Evolutionary conservation across 1,140 invertebrate species (phyloP).

Genomic region (Hypsibius dujardini): DNA sequence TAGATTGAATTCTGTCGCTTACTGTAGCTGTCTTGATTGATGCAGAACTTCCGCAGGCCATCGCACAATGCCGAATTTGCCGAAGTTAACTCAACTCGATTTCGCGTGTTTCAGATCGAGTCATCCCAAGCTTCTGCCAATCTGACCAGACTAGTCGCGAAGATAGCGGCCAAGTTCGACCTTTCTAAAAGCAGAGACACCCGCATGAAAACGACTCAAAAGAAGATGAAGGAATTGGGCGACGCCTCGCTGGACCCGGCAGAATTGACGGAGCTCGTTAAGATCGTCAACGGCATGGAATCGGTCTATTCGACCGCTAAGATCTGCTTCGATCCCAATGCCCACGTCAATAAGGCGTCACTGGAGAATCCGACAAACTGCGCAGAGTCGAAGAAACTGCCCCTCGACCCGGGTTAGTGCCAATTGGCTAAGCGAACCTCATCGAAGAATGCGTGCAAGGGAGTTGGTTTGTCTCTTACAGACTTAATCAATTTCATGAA

Average conservation of each 20-base stretch:
- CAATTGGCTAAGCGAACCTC: too few species aligned
- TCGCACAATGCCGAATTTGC: not conserved
- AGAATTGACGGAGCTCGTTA: not conserved
- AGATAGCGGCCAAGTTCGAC: not conserved
- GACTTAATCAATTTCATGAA: not conserved
- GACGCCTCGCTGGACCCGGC: not conserved
- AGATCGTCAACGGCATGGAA: conserved; percentile 43
- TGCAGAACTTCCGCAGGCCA: not conserved
- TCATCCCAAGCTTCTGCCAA: not conserved
- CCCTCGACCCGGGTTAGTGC: not conserved
- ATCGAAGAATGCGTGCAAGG: too few species aligned
- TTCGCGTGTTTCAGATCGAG: not conserved
- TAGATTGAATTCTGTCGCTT: not conserved
- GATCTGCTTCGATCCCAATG: conserved; percentile 48
- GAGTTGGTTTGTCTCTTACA: too few species aligned
- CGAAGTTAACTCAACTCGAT: not conserved
- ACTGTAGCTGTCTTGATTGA: not conserved
- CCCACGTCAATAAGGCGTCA: conserved; percentile 20
- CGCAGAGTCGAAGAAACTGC: not conserved
- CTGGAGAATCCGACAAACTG: not conserved
- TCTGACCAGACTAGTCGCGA: not conserved
- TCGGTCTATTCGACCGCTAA: conserved; percentile 58
- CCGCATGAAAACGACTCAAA: not conserved
- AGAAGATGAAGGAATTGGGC: not conserved
- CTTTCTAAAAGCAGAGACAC: not conserved